phyloP scores from a whole-genome alignment of 2,113 vertebrate species.

The Mohoua ochrocephala region DNA sequence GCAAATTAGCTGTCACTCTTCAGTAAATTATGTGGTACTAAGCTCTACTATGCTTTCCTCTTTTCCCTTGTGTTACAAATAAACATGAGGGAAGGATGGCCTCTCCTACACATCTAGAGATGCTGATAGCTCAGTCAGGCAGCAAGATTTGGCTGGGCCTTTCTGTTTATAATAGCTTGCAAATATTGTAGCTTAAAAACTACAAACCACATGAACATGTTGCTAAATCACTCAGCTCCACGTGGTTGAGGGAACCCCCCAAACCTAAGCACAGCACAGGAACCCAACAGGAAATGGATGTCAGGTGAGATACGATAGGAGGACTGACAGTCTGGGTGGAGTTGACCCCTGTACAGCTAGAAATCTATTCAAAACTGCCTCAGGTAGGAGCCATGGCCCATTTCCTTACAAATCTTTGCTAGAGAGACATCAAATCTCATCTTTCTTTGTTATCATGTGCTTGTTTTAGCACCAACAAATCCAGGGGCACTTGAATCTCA shows the following conservation, averaged over 20 bases:
- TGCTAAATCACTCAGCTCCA: neutral
- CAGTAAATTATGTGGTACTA: neutral
- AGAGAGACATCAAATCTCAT: neutral
- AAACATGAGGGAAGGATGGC: neutral
- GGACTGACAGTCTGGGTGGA: neutral
- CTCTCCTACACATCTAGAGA: constrained; percentile 39
- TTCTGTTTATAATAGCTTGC: constrained; percentile 39
- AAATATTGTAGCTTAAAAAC: constrained; percentile 31
- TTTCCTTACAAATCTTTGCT: neutral
- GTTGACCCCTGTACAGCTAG: neutral
- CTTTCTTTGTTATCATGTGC: neutral
- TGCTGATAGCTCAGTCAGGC: constrained; percentile 16
- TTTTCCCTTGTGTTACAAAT: constrained; percentile 12
- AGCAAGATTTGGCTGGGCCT: neutral
- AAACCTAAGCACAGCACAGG: neutral
- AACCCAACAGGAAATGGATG: neutral
- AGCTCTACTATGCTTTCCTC: neutral
- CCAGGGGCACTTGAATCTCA: neutral
- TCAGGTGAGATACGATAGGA: neutral
- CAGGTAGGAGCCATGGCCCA: neutral
- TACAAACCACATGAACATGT: neutral
- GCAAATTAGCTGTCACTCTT: constrained; percentile 31
- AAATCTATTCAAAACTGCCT: neutral
- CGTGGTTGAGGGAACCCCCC: neutral
- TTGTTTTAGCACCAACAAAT: neutral